Conservation (phyloP, 2,888 invertebrate species). For the Patella depressa region DNA sequence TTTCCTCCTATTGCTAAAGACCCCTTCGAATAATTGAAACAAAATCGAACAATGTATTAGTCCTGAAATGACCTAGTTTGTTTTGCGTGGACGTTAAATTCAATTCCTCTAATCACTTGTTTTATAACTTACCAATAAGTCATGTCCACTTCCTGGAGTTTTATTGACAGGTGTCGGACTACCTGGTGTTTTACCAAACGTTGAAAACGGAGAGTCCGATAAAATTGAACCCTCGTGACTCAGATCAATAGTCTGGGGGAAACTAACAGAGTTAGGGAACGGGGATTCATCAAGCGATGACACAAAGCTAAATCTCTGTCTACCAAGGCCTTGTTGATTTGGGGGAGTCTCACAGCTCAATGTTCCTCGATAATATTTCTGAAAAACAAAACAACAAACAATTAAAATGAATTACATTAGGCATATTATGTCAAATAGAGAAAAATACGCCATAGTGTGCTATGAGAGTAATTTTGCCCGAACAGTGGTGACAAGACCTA, state of each 20-base stretch:
- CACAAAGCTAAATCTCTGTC: conserved; percentile 23
- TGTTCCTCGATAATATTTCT: conserved; percentile 30
- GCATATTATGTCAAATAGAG: no score
- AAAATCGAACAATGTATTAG: no score
- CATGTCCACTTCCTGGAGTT: not conserved
- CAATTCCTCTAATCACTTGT: no score
- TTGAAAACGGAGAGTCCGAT: conserved; percentile 55
- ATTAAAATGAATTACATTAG: not conserved
- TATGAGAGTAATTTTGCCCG: no score
- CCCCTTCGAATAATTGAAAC: no score
- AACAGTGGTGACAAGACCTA: no score
- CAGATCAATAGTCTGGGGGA: conserved; percentile 34
- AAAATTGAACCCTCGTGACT: conserved; percentile 25
- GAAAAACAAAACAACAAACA: not conserved
- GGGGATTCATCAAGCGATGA: conserved; percentile 22
- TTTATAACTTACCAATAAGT: not conserved
- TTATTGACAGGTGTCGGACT: not conserved
- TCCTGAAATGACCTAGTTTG: not conserved
- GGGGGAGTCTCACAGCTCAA: conserved; percentile 11
- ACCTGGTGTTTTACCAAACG: conserved; percentile 59
- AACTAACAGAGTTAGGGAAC: conserved; percentile 23
- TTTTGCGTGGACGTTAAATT: no score
- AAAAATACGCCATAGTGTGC: no score
- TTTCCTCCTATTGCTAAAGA: no score
- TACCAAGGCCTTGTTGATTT: not conserved